Base-by-base conservation (phyloP, 1,140 invertebrate species). In the Plectrocnemia conspersa region DNA sequence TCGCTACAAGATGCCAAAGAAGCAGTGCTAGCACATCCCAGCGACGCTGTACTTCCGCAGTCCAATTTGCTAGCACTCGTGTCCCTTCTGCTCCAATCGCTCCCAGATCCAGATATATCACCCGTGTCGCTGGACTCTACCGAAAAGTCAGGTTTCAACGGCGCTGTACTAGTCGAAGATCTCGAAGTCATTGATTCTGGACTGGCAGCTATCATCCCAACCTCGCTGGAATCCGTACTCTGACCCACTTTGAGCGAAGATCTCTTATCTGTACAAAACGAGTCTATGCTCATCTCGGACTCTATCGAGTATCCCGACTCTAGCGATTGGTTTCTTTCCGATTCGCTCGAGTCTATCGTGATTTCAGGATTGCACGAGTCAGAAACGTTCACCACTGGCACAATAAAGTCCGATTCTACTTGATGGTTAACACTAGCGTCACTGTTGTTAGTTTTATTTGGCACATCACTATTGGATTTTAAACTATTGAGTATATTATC, bases 1-100 rank as follows among this genome's bases (percentile, higher is more conserved):
- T 79, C 79, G 54, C 76, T 78, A 58, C 75, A 79, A 2, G 82
- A 84, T 0, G 76, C 73, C 3, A 85, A 64, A 0, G 82, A 84
- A 2, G 80, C 78, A 4, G 82, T 79, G 61, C 83, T 85, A 2
- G 77, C 79, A 45, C 75, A 80, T 40, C 80, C 77, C 18, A 77
- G 61, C 2, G 74, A 76, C 4, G 75, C 75, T 0, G 73, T 77
- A 45, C 75, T 76, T 21, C 63, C 60, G 23, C 54, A 61, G 25
- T 56, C 54, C 15, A 55, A 48, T 50, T 56, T 61, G 10, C 58
- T 44, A 10, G 52, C 47, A 35, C 56, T 59, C n/a, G 55, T 59
- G 50, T 76, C 74, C 56, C 76, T 63, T 52, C 75, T 64, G 58
- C 76, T 73, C 72, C 77, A 77, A 56, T 78, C 68, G 63, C 78